phyloP scores from a whole-genome alignment of 2,797 vertebrate genomes.

The Thamnophis elegans region DNA sequence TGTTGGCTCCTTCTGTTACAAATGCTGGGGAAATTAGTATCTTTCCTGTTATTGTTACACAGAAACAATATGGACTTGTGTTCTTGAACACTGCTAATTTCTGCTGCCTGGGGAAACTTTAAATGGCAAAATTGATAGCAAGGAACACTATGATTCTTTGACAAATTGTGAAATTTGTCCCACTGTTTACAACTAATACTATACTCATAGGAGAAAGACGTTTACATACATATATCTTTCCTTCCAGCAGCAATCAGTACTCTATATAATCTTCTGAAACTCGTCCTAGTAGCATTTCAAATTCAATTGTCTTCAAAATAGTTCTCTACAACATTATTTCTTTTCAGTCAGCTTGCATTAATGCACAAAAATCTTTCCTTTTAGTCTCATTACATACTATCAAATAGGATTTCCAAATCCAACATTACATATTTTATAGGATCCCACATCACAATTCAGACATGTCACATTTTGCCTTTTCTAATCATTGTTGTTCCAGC shows the following conservation, averaged over 20 bases:
- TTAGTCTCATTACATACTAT: not conserved
- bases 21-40: constrained; percentile 1
- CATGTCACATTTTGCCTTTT: not conserved
- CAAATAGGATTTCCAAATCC: not conserved
- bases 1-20: constrained; percentile 2
- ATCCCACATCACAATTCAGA: not conserved
- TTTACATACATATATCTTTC: not conserved
- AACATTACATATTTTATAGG: not conserved
- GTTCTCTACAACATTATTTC: not conserved
- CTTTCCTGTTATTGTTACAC: constrained; percentile 1
- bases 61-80: not conserved
- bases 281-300: not conserved
- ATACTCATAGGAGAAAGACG: not conserved
- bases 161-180: not conserved
- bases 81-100: not conserved
- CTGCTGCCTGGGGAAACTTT: not conserved
- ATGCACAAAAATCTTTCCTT: not conserved
- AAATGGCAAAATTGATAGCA: not conserved
- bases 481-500: not conserved
- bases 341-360: not conserved
- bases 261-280: not conserved
- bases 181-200: constrained; percentile 1
- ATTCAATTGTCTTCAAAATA: not conserved
- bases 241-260: not conserved
- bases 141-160: not conserved